Conservation (phyloP, 2,113 vertebrate species). For the Daboia siamensis region DNA sequence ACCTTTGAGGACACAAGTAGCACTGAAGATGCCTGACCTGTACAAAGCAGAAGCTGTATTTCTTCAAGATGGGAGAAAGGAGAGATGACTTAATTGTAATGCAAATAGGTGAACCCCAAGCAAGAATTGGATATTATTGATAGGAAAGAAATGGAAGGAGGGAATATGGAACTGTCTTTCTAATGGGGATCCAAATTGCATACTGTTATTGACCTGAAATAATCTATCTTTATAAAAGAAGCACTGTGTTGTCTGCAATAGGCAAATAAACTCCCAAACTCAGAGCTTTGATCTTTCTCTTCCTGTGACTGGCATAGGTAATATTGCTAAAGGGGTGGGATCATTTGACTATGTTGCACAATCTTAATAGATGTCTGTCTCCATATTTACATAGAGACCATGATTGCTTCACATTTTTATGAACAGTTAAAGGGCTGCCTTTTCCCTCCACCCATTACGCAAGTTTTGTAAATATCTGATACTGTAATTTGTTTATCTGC, state of each 20-base stretch:
- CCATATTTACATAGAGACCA: slow-evolving; percentile 24
- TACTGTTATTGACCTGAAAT: background rate
- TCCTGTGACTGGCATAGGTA: slow-evolving; percentile 41
- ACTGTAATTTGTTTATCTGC: slow-evolving; percentile 75
- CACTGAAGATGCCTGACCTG: slow-evolving; percentile 39
- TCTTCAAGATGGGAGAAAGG: slow-evolving; percentile 31
- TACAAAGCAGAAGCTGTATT: slow-evolving; percentile 43
- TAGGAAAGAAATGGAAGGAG: background rate
- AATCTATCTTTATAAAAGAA: slow-evolving; percentile 8
- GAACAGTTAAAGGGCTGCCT: slow-evolving; percentile 86
- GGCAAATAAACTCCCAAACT: slow-evolving; percentile 19
- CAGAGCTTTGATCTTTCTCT: slow-evolving; percentile 41
- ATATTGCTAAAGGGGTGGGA: slow-evolving; percentile 33
- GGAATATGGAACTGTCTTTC: background rate
- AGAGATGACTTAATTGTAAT: background rate
- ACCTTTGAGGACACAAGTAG: slow-evolving; percentile 45
- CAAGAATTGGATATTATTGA: background rate
- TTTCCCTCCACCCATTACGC: slow-evolving; percentile 72
- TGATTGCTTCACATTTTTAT: slow-evolving; percentile 75
- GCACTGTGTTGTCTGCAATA: slow-evolving; percentile 5
- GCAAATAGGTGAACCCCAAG: slow-evolving; percentile 6
- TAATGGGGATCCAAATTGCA: slow-evolving; percentile 23
- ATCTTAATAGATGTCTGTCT: slow-evolving; percentile 8
- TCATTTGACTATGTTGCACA: background rate
- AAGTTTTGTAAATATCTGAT: slow-evolving; percentile 80